Evolutionary conservation across 2,888 invertebrate genomes (phyloP).

Genomic region (Lithophane ornitopus): DNA sequence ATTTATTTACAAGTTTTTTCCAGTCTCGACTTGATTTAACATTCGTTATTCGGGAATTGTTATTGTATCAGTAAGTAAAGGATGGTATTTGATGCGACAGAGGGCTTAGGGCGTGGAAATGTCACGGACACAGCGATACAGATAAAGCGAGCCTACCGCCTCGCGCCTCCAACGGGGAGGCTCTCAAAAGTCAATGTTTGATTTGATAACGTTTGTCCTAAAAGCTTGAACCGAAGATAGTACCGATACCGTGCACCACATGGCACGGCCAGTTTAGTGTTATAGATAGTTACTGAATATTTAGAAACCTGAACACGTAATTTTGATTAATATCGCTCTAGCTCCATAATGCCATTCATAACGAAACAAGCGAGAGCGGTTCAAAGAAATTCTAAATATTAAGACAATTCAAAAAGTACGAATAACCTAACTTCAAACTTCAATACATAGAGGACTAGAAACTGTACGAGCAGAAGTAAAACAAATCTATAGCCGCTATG

Average conservation of each 20-base stretch:
- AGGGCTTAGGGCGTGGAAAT: slow-evolving; percentile 81
- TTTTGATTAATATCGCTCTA: not conserved
- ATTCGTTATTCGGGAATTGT: slow-evolving; percentile 55
- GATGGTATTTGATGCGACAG: slow-evolving; percentile 71
- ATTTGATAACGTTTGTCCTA: slow-evolving; percentile 31
- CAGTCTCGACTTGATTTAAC: slow-evolving; percentile 38
- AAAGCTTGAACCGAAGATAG: slow-evolving; percentile 23
- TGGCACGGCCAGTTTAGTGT: slow-evolving; percentile 1
- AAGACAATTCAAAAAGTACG: not conserved
- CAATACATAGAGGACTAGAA: not conserved
- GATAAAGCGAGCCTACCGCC: slow-evolving; percentile 74
- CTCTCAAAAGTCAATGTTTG: slow-evolving; percentile 43
- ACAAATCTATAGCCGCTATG: slow-evolving; percentile 1
- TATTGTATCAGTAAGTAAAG: slow-evolving; percentile 70
- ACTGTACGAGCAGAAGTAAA: not conserved
- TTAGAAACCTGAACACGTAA: slow-evolving; percentile 9
- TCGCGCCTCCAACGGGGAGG: slow-evolving; percentile 29
- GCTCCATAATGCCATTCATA: not conserved
- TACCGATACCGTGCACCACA: slow-evolving; percentile 7
- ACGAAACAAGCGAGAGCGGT: not conserved
- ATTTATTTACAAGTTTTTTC: slow-evolving; percentile 10
- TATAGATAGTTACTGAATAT: slow-evolving; percentile 20
- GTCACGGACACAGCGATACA: slow-evolving; percentile 83
- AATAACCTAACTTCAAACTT: not conserved
- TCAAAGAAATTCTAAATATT: slow-evolving; percentile 9